phyloP scores from a whole-genome alignment of 2,888 invertebrate genomes.

The Ferrisia virgata region DNA sequence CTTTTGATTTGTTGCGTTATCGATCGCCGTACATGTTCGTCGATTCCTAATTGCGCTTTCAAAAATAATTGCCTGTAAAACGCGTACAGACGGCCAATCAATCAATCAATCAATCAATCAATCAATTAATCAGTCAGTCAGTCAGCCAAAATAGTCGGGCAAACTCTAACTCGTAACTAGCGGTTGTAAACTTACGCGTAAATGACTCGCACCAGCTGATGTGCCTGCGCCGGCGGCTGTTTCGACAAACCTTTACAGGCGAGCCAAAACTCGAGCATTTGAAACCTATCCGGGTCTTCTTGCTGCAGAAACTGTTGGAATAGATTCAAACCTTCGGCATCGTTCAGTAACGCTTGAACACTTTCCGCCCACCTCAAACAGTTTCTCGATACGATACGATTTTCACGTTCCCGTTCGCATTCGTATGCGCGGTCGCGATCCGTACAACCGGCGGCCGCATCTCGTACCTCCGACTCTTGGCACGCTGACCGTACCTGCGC shows the following conservation, averaged over 20 bases:
- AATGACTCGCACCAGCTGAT: slow-evolving; percentile 77
- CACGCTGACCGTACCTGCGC: too few species aligned
- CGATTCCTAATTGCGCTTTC: slow-evolving; percentile 57
- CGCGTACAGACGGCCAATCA: background rate
- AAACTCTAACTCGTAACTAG: background rate
- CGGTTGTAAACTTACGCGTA: slow-evolving; percentile 62
- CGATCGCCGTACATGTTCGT: slow-evolving; percentile 65
- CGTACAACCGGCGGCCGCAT: background rate
- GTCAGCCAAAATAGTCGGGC: too few species aligned
- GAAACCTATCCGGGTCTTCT: slow-evolving; percentile 68
- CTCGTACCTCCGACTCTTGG: too few species aligned
- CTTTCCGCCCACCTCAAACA: slow-evolving; percentile 88
- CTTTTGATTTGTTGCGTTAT: slow-evolving; percentile 58
- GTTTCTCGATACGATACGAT: slow-evolving; percentile 60
- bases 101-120: too few species aligned
- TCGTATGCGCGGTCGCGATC: background rate
- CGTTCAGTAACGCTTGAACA: slow-evolving; percentile 77
- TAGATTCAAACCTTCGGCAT: slow-evolving; percentile 83
- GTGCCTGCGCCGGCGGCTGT: slow-evolving; percentile 67
- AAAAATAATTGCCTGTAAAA: slow-evolving; percentile 50
- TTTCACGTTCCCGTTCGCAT: too few species aligned
- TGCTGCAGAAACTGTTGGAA: slow-evolving; percentile 81
- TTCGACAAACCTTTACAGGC: slow-evolving; percentile 85
- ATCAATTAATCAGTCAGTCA: too few species aligned
- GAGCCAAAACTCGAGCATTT: slow-evolving; percentile 88